Evolutionary conservation across 1,140 invertebrate species (phyloP), one percentile per base, ranked within the genome.

Genomic region (Atta colombica): DNA sequence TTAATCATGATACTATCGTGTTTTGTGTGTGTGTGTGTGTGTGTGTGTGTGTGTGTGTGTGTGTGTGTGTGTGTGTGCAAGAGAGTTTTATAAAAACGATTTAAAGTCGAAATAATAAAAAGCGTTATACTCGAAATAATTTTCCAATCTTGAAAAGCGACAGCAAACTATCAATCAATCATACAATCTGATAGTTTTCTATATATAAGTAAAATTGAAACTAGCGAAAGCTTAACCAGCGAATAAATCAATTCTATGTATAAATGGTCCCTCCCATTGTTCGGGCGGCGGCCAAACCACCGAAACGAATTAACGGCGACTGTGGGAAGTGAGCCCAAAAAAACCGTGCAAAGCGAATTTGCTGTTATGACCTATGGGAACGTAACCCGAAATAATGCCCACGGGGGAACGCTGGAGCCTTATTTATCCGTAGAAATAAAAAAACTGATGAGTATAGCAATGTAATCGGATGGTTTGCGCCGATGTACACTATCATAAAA

Each of bases 381-480:
- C 51, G 65, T 39, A 89, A 88, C 77, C 77, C 71, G 63, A 69
- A 87, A 89, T 61, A 89, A 87, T 74, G 39, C 39, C 31, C 25
- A 55, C 39, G 0, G 5, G 68, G 71, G 45, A 82, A 84, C 35
- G 53, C 25, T 28, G 28, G 25, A 25, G 18, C 53, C 63, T 89
- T 89, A 89, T 89, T 90, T 89, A 86, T 60, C 21, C 85, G 51
- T 65, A 71, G 51, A 51, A 89, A 84, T 68, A 39, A 74, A 84
- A 74, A 84, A 84, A 74, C 55, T 28, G 31, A 55, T 55, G 39
- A 84, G 35, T 74, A 74, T 45, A 61, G 35, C 68, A 6, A 74
- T 74, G 18, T 82, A 82, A 82, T 82, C 39, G 28, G 25, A 3
- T 51, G 55, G 10, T 60, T 35, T 2, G 66, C 66, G 39, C 12